Conservation (phyloP, 2,113 vertebrate species). For the Motacilla tschutschensis region DNA sequence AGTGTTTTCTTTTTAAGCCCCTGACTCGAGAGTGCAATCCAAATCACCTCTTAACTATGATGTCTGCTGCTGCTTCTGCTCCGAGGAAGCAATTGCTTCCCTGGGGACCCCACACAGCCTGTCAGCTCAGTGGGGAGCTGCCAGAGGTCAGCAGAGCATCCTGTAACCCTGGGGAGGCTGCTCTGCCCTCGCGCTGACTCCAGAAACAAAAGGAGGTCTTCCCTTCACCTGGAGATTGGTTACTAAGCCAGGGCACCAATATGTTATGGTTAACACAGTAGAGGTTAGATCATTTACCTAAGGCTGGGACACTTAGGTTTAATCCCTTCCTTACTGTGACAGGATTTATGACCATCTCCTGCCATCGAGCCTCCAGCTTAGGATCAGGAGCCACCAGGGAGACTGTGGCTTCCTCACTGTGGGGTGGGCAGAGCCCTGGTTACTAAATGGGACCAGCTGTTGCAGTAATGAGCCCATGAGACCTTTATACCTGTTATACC, state of each 20-base stretch:
- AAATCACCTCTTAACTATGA: accelerated
- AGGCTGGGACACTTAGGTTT: not conserved
- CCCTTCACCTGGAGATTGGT: not conserved
- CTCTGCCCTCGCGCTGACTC: accelerated
- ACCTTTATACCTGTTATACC: not conserved
- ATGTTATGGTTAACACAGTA: not conserved
- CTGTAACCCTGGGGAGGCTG: not conserved
- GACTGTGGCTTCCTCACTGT: not conserved
- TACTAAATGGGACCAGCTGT: not conserved
- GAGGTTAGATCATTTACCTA: not conserved
- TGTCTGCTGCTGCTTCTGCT: not conserved
- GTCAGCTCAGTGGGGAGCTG: not conserved
- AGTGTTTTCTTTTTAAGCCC: not conserved
- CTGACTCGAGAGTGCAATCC: not conserved
- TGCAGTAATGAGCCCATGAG: not conserved
- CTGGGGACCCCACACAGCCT: not conserved
- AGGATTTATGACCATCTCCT: not conserved
- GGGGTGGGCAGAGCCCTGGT: not conserved
- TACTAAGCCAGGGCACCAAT: not conserved
- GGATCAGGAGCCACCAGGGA: not conserved
- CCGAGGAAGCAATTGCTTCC: not conserved
- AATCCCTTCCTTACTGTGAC: not conserved
- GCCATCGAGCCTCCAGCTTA: not conserved
- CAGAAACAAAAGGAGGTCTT: not conserved
- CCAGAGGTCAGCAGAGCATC: not conserved